These are phyloP conservation scores for Vimba vimba DNA, from an alignment of 2,113 vertebrate species.

Conservation along the genomic window DNA sequence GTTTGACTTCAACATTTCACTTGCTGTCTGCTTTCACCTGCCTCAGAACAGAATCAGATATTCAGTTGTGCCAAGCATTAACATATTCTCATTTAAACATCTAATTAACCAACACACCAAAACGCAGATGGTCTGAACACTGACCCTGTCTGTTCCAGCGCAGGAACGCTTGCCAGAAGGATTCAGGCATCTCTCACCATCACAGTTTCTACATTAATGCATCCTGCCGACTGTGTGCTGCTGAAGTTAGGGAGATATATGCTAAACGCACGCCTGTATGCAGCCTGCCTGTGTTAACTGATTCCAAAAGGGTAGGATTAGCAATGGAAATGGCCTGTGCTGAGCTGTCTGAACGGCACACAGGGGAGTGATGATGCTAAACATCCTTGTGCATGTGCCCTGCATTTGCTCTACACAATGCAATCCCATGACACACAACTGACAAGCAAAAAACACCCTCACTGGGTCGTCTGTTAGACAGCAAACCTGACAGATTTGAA, in stretches of 20 bases:
- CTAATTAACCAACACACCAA: background rate
- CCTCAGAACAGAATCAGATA: background rate
- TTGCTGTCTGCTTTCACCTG: background rate
- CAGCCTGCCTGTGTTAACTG: slow-evolving; percentile 53
- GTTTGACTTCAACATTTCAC: background rate
- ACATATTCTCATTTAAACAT: slow-evolving; percentile 15
- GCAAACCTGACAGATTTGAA: slow-evolving; percentile 10
- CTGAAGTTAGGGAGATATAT: slow-evolving; percentile 66
- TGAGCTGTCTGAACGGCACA: slow-evolving; percentile 60
- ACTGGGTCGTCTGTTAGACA: slow-evolving; percentile 3
- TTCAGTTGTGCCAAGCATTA: background rate
- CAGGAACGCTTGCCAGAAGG: slow-evolving; percentile 49
- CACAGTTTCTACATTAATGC: slow-evolving; percentile 58
- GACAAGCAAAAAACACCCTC: slow-evolving; percentile 35
- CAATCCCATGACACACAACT: slow-evolving; percentile 44
- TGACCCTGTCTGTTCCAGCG: slow-evolving; percentile 56
- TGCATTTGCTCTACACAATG: slow-evolving; percentile 44
- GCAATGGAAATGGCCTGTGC: slow-evolving; percentile 70
- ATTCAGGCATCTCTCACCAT: slow-evolving; percentile 53
- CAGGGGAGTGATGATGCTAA: slow-evolving; percentile 64
- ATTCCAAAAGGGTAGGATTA: slow-evolving; percentile 66
- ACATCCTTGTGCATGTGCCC: slow-evolving; percentile 52
- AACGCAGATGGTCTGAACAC: slow-evolving; percentile 47
- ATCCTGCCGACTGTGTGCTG: slow-evolving; percentile 54
- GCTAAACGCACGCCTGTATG: slow-evolving; percentile 61